phyloP scores from a whole-genome alignment of 2,113 vertebrate species.

The Mystacornis crossleyi region DNA sequence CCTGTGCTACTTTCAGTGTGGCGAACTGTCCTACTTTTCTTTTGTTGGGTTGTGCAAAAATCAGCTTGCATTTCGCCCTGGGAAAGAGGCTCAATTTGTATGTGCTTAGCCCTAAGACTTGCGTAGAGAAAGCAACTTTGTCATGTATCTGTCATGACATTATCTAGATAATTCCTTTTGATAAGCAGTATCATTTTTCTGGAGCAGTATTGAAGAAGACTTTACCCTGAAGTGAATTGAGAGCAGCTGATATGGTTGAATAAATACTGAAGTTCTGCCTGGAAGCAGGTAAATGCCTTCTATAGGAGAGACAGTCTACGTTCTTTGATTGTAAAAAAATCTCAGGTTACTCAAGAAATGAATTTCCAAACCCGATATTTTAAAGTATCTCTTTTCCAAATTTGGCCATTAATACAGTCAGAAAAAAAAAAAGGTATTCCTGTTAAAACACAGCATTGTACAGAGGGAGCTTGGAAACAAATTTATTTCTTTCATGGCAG shows the following conservation, averaged over 20 bases:
- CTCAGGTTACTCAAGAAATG: background rate
- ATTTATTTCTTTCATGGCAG: background rate
- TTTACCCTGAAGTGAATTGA: conserved; percentile 30
- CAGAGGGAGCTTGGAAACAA: background rate
- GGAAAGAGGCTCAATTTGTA: conserved; percentile 37
- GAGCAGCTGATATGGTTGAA: conserved; percentile 5
- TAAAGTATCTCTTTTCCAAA: background rate
- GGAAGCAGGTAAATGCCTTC: background rate
- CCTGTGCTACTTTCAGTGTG: background rate
- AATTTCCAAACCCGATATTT: background rate
- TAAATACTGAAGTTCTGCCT: background rate
- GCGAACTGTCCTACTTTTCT: conserved; percentile 33
- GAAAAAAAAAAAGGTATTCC: background rate
- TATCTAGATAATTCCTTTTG: conserved; percentile 64
- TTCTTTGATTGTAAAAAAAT: background rate
- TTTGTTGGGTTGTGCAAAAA: conserved; percentile 23
- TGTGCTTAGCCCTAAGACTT: conserved; percentile 44
- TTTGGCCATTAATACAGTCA: background rate
- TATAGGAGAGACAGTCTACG: background rate
- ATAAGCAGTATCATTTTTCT: conserved; percentile 44
- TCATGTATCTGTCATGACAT: conserved; percentile 41
- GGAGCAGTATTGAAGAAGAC: conserved; percentile 14
- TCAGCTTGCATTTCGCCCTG: conserved; percentile 32
- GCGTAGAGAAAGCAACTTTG: conserved; percentile 40
- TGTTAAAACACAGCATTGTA: background rate